Evolutionary conservation across 1,140 invertebrate species (phyloP), one percentile per base, ranked within the genome.

Genomic region (Charaxes varanes): DNA sequence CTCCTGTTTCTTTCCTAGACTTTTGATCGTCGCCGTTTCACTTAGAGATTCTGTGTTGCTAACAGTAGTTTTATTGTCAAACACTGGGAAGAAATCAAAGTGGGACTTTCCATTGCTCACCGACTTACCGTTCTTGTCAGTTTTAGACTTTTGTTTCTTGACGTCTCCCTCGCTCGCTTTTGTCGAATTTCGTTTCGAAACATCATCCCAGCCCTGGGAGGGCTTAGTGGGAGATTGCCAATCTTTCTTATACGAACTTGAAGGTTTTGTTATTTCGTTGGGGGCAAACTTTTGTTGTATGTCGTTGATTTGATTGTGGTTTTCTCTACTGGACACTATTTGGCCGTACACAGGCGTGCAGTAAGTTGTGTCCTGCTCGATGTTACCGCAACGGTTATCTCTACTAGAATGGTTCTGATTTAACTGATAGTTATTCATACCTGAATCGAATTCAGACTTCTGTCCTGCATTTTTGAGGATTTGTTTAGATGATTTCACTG

Each of bases 251-350:
- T 69, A 83, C 6, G 78, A 80, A 18, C 76, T 76, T 0, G 79
- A 79, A 11, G 76, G 79, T 57, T 71, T 77, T 11, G 58, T 69
- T 4, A 46, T 53, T 31, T 81, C 73, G 12, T 58, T 69, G 4
- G 62, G 33, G 4, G 74, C 53, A 19, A 76, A 74, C 34, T 79
- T 78, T 34, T 82, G 73, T 52, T 82, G 78, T 12, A 82, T 82
- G 15, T 82, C 78, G 38, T 82, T 80, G 16, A 82, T 80, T 66
- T 82, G 69, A 43, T 82, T 82, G 41, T 82, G 78, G 33, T 82
- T 80, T 52, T 82, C 78, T 65, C 78, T 66, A 22, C 58, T 74
- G 4, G 78, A 82, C 0, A 80, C 76, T 40, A 80, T 80, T 40
- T 82, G 78, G 3, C 78, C 76, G 26, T 80, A 80, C 2, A 80